Percentiles rank a stretch among this genome's conserved stretches.
These are phyloP conservation scores for Scalopus aquaticus DNA, from an alignment of 2,113 vertebrate genomes.

Conservation along the genomic window DNA sequence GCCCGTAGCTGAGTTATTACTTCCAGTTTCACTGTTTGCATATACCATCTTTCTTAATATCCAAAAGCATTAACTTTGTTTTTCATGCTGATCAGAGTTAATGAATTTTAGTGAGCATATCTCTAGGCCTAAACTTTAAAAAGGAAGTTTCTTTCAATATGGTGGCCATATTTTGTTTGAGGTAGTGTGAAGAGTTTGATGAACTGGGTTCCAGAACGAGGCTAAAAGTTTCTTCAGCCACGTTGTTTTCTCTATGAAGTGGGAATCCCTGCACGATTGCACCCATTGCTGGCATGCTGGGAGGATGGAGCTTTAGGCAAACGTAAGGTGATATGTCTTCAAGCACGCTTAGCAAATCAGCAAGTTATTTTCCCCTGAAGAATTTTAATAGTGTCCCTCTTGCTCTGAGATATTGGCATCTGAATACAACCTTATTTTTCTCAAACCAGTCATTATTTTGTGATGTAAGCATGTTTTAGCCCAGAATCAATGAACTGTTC, in stretches of 20 bases:
- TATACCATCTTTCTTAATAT: conserved; percentile 57
- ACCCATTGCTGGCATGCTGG: background rate
- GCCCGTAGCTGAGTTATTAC: conserved; percentile 52
- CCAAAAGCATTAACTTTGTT: conserved; percentile 6
- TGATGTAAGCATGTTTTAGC: conserved; percentile 63
- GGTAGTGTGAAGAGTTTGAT: background rate
- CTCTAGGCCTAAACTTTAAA: background rate
- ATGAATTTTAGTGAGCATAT: background rate
- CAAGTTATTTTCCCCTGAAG: background rate
- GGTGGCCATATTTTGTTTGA: background rate
- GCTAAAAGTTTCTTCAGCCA: background rate
- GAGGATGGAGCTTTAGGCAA: background rate
- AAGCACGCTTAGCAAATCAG: background rate
- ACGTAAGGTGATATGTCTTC: background rate
- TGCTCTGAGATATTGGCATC: background rate
- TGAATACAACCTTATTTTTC: conserved; percentile 45
- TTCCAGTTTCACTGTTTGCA: conserved; percentile 58
- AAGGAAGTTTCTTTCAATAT: background rate
- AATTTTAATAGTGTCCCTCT: conserved; percentile 23
- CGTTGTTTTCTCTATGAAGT: fast-evolving
- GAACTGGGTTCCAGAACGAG: background rate
- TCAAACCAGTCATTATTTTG: conserved; percentile 45
- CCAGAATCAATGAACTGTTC: conserved; percentile 70
- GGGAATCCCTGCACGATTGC: background rate
- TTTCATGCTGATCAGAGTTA: conserved; percentile 31